Evolutionary conservation across 2,113 vertebrate genomes (phyloP).

Genomic region (Nanorana parkeri): DNA sequence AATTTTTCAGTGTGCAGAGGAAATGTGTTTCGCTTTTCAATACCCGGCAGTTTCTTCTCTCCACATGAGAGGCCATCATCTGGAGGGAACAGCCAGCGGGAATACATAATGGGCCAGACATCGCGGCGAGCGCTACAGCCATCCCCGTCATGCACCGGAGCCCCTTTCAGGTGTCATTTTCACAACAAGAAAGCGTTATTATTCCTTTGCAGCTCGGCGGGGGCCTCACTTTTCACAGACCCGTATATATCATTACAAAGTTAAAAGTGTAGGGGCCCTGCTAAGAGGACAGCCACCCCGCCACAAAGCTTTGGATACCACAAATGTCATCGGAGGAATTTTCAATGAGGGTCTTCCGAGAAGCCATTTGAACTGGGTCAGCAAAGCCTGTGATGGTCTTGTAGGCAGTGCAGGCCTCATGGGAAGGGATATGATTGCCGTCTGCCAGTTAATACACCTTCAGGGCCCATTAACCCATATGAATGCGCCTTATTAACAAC

Average conservation of each 20-base stretch:
- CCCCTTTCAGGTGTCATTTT: constrained; percentile 20
- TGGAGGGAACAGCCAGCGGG: not conserved
- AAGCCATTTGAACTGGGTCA: not conserved
- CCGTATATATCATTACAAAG: constrained; percentile 41
- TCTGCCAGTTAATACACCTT: too few species aligned
- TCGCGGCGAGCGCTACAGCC: not conserved
- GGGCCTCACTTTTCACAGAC: constrained; percentile 36
- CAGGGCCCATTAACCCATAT: too few species aligned
- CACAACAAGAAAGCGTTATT: constrained; percentile 32
- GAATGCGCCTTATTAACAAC: too few species aligned
- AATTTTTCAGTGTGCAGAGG: not conserved
- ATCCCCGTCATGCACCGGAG: not conserved
- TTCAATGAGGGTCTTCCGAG: not conserved
- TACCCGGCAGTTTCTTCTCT: not conserved
- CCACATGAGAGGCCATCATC: not conserved
- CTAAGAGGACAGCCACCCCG: constrained; percentile 20
- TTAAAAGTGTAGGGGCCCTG: constrained; percentile 22
- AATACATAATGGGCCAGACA: not conserved
- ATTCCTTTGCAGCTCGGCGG: constrained; percentile 23
- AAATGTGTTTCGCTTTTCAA: not conserved
- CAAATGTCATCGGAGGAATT: not conserved
- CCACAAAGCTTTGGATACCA: constrained; percentile 14
- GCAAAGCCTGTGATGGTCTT: not conserved
- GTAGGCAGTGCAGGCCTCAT: not conserved
- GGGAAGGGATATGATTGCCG: not conserved